phyloP scores from a whole-genome alignment of 2,888 invertebrate genomes.

The Torymus aiolomorphi region DNA sequence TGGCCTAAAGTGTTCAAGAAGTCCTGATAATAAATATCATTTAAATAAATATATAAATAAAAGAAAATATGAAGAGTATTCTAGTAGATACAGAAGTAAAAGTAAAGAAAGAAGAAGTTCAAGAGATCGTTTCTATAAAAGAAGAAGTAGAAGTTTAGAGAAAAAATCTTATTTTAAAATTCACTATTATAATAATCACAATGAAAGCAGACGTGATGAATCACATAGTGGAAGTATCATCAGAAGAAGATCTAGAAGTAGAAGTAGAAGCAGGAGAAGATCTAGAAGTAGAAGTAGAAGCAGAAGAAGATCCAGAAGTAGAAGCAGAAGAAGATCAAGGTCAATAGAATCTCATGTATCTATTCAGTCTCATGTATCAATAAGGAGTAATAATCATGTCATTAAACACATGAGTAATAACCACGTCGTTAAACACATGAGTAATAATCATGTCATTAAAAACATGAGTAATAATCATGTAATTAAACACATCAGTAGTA shows the following conservation, averaged over 20 bases:
- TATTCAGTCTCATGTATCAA: slow-evolving; percentile 51
- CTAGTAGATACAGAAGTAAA: slow-evolving; percentile 58
- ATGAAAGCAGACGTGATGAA: slow-evolving; percentile 39
- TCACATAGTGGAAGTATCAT: slow-evolving; percentile 43
- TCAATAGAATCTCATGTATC: slow-evolving; percentile 66
- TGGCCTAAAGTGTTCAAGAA: slow-evolving; percentile 63
- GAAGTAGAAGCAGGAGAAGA: slow-evolving; percentile 52
- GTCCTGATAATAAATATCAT: slow-evolving; percentile 62
- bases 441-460: too few species aligned
- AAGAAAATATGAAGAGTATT: slow-evolving; percentile 53
- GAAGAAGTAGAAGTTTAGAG: slow-evolving; percentile 54
- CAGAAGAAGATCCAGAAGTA: slow-evolving; percentile 65
- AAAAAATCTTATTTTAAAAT: slow-evolving; percentile 45
- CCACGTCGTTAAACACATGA: too few species aligned
- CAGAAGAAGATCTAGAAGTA: neutral
- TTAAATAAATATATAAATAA: slow-evolving; percentile 57
- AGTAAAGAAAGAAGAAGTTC: slow-evolving; percentile 57
- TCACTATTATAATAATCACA: slow-evolving; percentile 42
- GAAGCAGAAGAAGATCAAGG: slow-evolving; percentile 64
- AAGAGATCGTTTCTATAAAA: slow-evolving; percentile 48
- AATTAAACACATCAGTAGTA: too few species aligned
- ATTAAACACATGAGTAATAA: too few species aligned
- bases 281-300: slow-evolving; percentile 55
- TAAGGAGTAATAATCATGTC: slow-evolving; percentile 55
- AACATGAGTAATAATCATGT: too few species aligned